Conservation (phyloP, 2,113 vertebrate genomes). For the Ursus arctos region DNA sequence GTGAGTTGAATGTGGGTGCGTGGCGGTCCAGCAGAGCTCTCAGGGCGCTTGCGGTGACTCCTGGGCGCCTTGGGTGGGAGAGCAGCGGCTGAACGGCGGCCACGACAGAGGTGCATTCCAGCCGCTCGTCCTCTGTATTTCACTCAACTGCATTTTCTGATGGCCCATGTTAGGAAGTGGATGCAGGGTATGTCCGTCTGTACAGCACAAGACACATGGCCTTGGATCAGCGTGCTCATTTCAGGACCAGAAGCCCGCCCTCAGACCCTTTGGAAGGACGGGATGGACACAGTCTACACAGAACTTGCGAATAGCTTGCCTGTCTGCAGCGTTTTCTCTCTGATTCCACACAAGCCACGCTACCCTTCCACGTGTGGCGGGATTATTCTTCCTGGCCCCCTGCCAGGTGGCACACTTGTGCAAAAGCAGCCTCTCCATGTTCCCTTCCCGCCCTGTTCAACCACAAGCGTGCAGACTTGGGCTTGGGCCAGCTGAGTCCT, state of each 20-base stretch:
- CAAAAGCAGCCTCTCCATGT: not conserved
- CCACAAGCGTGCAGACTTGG: too few relatives aligned
- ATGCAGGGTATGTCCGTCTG: too few relatives aligned
- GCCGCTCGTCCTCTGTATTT: not conserved
- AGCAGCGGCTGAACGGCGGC: not conserved
- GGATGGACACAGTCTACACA: accelerated
- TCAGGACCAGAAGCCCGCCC: not conserved
- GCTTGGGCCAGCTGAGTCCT: not conserved
- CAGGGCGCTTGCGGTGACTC: not conserved
- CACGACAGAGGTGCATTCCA: too few relatives aligned
- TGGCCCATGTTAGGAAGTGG: not conserved
- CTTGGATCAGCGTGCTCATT: accelerated
- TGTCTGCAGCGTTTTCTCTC: accelerated
- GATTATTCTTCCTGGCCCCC: too few relatives aligned
- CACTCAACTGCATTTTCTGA: not conserved
- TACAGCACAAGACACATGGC: not conserved
- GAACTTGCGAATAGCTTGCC: accelerated
- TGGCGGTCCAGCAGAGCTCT: accelerated
- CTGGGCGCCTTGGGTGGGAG: not conserved
- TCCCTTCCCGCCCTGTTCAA: too few relatives aligned
- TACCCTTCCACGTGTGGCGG: accelerated
- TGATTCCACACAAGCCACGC: not conserved
- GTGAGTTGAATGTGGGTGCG: not conserved
- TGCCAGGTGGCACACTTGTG: not conserved
- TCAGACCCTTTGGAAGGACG: not conserved